Conservation (phyloP, 2,888 invertebrate species). For the Lithophane semibrunnea region DNA sequence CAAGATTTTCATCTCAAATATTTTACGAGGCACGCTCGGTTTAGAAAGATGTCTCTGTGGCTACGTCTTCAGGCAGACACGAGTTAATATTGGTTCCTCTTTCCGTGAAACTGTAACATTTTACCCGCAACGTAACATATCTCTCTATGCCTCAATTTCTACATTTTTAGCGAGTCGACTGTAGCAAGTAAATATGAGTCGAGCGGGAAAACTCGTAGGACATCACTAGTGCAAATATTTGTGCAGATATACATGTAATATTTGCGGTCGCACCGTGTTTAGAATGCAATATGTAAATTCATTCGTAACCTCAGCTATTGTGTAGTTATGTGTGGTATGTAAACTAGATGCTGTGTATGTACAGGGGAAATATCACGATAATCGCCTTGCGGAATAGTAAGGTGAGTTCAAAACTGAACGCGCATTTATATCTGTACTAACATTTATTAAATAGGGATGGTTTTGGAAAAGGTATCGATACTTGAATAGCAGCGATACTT, state of each 20-base stretch:
- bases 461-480: not conserved
- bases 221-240: slow-evolving; percentile 59
- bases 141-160: slow-evolving; percentile 32
- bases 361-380: slow-evolving; percentile 5
- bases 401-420: not conserved
- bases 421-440: not conserved
- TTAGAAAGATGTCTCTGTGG: slow-evolving; percentile 25
- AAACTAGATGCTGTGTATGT: slow-evolving; percentile 63
- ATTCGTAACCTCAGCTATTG: slow-evolving; percentile 73
- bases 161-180: slow-evolving; percentile 49
- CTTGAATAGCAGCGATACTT: not conserved
- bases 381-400: not conserved
- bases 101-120: slow-evolving; percentile 38
- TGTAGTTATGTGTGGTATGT: slow-evolving; percentile 73
- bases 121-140: slow-evolving; percentile 14
- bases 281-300: slow-evolving; percentile 86
- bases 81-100: slow-evolving; percentile 45
- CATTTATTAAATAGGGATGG: not conserved
- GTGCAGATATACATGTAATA: slow-evolving; percentile 53
- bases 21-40: slow-evolving; percentile 18
- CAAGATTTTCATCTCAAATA: slow-evolving; percentile 24
- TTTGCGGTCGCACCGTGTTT: slow-evolving; percentile 63
- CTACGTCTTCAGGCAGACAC: slow-evolving; percentile 3
- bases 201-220: slow-evolving; percentile 28
- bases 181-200: slow-evolving; percentile 40